A percentile compares a stretch with the other conserved stretches of the same genome.
These are phyloP conservation scores for Margaritifera margaritifera DNA, from an alignment of 2,888 invertebrate species.

Conservation along the genomic window DNA sequence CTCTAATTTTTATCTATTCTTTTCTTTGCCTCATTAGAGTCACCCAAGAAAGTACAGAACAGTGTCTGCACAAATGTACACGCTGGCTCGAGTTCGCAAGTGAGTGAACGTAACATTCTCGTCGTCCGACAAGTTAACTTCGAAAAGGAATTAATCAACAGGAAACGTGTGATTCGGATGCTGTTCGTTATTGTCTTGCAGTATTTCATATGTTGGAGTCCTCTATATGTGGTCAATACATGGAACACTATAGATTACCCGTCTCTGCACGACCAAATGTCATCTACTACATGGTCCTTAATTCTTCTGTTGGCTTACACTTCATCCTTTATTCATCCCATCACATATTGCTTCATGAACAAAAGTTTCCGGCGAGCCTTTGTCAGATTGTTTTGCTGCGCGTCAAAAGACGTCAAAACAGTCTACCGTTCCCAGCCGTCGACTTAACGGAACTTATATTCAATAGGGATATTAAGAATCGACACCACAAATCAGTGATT, in stretches of 20 bases:
- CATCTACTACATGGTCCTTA: constrained; percentile 76
- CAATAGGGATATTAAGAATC: too few relatives aligned
- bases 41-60: too few relatives aligned
- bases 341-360: constrained; percentile 95
- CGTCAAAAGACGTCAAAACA: too few relatives aligned
- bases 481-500: too few relatives aligned
- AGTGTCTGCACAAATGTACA: too few relatives aligned
- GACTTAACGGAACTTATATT: too few relatives aligned
- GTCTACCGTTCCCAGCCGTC: too few relatives aligned
- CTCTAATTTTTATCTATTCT: too few relatives aligned
- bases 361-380: constrained; percentile 87
- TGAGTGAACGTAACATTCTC: too few relatives aligned
- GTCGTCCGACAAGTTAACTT: too few relatives aligned
- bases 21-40: too few relatives aligned
- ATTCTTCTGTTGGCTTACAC: constrained; percentile 86
- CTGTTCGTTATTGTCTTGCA: constrained; percentile 90
- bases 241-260: constrained; percentile 83
- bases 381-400: constrained; percentile 80
- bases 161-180: constrained; percentile 78
- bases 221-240: constrained; percentile 86
- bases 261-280: constrained; percentile 74
- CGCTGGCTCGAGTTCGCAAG: too few relatives aligned
- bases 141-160: constrained; percentile 32
- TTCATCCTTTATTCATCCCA: constrained; percentile 89
- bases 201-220: constrained; percentile 94